phyloP scores from a whole-genome alignment of 37 sponge, comb jelly and placozoan species.

The Ianthella basta region DNA sequence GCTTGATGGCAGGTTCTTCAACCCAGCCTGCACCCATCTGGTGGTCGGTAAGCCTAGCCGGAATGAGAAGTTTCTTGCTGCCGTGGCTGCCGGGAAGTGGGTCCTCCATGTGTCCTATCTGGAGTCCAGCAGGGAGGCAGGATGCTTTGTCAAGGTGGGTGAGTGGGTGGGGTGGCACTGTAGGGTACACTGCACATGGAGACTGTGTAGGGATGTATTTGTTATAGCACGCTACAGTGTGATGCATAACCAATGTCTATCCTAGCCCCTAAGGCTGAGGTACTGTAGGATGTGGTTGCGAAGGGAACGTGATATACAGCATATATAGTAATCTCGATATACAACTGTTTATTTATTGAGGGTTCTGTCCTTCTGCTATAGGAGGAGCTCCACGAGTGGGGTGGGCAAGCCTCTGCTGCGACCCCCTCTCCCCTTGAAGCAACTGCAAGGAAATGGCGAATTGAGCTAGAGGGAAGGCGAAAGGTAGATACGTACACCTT shows the following conservation, averaged over 20 bases:
- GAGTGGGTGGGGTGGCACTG: background rate
- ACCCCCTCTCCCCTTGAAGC: slow-evolving; percentile 39
- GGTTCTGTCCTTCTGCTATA: background rate
- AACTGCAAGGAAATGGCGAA: slow-evolving; percentile 78
- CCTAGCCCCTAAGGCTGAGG: too few relatives aligned
- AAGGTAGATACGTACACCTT: background rate
- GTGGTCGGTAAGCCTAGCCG: slow-evolving; percentile 75
- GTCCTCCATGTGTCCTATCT: slow-evolving; percentile 80
- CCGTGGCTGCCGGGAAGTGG: slow-evolving; percentile 91
- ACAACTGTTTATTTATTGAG: background rate
- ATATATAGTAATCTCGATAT: too few relatives aligned
- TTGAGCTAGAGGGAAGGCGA: slow-evolving; percentile 34
- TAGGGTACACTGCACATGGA: background rate
- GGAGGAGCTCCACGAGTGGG: slow-evolving; percentile 87
- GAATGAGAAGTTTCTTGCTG: slow-evolving; percentile 87
- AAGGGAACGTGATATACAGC: too few relatives aligned
- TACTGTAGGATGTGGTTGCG: too few relatives aligned
- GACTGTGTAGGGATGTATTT: background rate
- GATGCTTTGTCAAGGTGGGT: slow-evolving; percentile 67
- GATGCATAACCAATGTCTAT: background rate
- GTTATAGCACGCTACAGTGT: background rate
- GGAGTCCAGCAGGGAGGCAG: slow-evolving; percentile 68
- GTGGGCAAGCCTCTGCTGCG: slow-evolving; percentile 13
- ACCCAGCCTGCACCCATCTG: slow-evolving; percentile 74
- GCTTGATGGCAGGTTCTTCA: slow-evolving; percentile 60